These are phyloP conservation scores for Chrysemys picta DNA, from an alignment of 2,113 vertebrate genomes.

Conservation along the genomic window DNA sequence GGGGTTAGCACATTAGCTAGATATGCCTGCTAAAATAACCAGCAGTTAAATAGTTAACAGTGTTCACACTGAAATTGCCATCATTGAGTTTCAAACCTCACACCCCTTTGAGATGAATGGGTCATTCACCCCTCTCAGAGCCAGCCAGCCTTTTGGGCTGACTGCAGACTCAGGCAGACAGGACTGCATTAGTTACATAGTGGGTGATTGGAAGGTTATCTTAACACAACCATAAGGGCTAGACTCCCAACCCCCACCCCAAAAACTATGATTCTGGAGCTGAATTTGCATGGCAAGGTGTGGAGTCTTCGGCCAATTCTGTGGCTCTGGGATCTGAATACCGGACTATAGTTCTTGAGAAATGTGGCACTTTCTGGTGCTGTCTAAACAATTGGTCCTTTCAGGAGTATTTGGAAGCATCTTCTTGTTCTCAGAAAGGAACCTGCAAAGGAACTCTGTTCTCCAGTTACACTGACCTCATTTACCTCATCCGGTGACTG, in stretches of 20 bases:
- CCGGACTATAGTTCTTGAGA: not conserved
- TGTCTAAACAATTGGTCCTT: not conserved
- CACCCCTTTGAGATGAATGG: not conserved
- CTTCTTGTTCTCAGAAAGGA: not conserved
- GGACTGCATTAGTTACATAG: not conserved
- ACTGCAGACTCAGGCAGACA: not conserved
- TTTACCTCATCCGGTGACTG: not conserved
- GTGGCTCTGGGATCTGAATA: not conserved
- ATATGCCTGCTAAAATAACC: not conserved
- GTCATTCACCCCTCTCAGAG: not conserved
- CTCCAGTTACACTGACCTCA: not conserved
- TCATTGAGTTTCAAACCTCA: not conserved
- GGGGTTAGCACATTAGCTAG: not conserved
- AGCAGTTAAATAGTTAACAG: not conserved
- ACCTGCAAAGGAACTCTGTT: not conserved
- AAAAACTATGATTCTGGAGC: not conserved
- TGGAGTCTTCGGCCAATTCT: not conserved
- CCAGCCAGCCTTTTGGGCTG: not conserved
- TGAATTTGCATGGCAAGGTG: not conserved
- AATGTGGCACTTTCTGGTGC: not conserved
- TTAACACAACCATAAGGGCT: not conserved
- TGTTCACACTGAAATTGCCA: not conserved
- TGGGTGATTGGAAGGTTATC: not conserved
- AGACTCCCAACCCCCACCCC: not conserved
- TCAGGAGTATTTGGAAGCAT: not conserved